phyloP scores from a whole-genome alignment of 2,113 vertebrate genomes.

The Prionailurus bengalensis region DNA sequence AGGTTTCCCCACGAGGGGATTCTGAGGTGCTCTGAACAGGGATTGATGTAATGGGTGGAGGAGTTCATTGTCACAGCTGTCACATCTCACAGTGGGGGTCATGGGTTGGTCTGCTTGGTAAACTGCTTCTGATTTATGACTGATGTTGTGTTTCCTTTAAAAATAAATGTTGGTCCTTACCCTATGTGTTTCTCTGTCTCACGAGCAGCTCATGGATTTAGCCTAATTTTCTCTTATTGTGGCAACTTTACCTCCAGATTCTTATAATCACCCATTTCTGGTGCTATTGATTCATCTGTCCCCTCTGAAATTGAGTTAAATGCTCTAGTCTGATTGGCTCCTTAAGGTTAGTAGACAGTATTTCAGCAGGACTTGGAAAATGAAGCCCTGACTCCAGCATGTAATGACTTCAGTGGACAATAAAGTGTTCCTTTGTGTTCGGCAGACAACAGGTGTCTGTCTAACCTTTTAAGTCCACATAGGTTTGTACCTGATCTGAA shows the following conservation, averaged over 20 bases:
- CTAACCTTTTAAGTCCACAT: neutral
- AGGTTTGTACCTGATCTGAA: neutral
- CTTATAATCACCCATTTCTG: neutral
- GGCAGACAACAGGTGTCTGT: neutral
- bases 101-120: neutral
- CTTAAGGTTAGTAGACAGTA: neutral
- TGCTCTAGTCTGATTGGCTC: neutral
- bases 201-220: neutral
- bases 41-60: neutral
- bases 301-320: neutral
- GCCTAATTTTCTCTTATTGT: neutral
- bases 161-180: slow-evolving; percentile 24
- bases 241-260: neutral
- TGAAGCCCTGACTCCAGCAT: neutral
- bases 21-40: slow-evolving; percentile 38
- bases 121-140: slow-evolving; percentile 18
- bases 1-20: neutral
- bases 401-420: neutral
- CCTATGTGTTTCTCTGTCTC: neutral
- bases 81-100: slow-evolving; percentile 60
- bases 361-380: neutral
- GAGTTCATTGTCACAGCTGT: neutral
- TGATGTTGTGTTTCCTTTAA: slow-evolving; percentile 40
- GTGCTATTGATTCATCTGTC: neutral
- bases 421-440: neutral